Evolutionary conservation across 2,797 vertebrate genomes (phyloP).

Genomic region (Sebastes oblongus): DNA sequence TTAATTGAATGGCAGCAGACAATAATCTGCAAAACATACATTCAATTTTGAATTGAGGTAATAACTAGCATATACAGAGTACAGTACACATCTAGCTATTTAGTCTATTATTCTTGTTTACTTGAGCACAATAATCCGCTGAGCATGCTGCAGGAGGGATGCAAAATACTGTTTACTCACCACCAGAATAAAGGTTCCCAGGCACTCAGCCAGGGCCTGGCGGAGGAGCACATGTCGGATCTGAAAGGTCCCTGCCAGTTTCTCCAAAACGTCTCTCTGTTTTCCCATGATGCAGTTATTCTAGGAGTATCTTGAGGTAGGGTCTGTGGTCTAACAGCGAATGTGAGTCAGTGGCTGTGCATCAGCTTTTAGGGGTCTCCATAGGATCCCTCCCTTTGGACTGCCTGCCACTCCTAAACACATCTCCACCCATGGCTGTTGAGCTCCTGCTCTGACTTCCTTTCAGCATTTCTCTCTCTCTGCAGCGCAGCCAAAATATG

Average conservation of each 20-base stretch:
- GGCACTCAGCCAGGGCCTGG: constrained; percentile 86
- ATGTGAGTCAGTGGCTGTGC: constrained; percentile 2
- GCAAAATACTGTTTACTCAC: constrained; percentile 74
- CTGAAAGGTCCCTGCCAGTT: constrained; percentile 78
- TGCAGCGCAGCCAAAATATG: neutral
- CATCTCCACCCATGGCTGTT: neutral
- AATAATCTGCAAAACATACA: neutral
- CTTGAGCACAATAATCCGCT: neutral
- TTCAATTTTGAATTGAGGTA: neutral
- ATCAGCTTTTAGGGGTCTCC: constrained; percentile 46
- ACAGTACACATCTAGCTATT: neutral
- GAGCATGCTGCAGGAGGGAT: neutral
- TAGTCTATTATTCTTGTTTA: neutral
- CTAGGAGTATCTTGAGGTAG: constrained; percentile 4
- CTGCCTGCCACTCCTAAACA: constrained; percentile 11
- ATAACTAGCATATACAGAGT: neutral
- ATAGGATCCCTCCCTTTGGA: constrained; percentile 25
- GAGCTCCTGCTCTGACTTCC: neutral
- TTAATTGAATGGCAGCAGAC: neutral
- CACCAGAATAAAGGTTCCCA: constrained; percentile 88
- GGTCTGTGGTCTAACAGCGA: constrained; percentile 2
- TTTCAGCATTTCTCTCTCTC: neutral
- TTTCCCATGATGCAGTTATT: constrained; percentile 78
- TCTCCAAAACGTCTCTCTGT: constrained; percentile 83
- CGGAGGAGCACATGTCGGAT: constrained; percentile 83